Evolutionary conservation across 2,888 invertebrate genomes (phyloP), one percentile per base, ranked within the genome.

Genomic region (Temnothorax rugatulus): DNA sequence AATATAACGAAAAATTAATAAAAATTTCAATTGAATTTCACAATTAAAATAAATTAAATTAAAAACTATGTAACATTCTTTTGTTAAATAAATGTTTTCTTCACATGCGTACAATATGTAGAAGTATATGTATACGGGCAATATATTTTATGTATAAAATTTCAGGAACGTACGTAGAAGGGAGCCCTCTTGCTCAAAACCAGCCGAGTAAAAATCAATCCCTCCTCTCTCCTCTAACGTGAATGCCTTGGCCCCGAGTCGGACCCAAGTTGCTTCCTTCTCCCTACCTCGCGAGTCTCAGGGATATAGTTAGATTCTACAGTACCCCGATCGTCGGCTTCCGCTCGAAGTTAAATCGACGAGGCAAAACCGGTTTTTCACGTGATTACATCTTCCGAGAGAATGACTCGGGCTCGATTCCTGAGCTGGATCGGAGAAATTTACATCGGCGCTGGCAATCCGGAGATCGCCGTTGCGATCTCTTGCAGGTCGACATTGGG

Each of bases 331-430:
- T n/a, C 82, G 63, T 84, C 54, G 73, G 52, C 44, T 50, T 59
- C 74, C 71, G 57, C 63, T 64, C 47, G 41, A 59, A 63, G 82
- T 86, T 61, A 63, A 79, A 50, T 82, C 84, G 47, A 9, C 66
- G 66, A 66, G 52, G 84, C 54, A 13, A 41, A 90, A 90, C 90
- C 90, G 90, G 90, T 90, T 90, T 84, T 47, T 50, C 66, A 11
- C 38, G 21, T 69, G 71, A 88, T 90, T 85, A 79, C 79, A 57
- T 66, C 63, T 54, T 64, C 34, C 38, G 68, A 77, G 61, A 74
- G 66, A 64, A 25, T 66, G 57, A 83, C 57, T 57, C 18, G 29
- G 3, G 18, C 50, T 18, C 57, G 82, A 57, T 50, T 38, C 59
- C 47, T 54, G 71, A 11, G 18, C 44, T 47, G 57, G 47, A 13